These are phyloP conservation scores for Macrosoma leucophasiata DNA, from an alignment of 2,888 invertebrate species.

Conservation along the genomic window DNA sequence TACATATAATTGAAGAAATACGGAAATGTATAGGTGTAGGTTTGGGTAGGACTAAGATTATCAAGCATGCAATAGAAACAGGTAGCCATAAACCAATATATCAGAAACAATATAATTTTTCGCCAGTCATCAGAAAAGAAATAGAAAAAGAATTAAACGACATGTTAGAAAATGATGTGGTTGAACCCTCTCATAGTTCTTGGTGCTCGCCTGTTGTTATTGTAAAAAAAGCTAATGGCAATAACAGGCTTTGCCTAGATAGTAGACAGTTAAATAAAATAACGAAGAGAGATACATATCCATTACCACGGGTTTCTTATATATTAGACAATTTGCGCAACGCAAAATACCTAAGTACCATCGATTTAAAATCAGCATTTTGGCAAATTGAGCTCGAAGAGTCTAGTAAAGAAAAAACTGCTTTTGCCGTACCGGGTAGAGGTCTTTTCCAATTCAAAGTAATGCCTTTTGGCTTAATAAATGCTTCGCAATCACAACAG, in stretches of 20 bases:
- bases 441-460: conserved; percentile 18
- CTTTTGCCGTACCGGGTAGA: conserved; percentile 17
- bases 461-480: conserved; percentile 17
- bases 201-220: conserved; percentile 11
- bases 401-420: conserved; percentile 16
- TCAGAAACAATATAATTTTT: no score
- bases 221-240: conserved; percentile 10
- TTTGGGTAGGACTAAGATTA: no score
- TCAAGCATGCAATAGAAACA: no score
- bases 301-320: conserved; percentile 13
- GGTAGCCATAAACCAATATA: no score
- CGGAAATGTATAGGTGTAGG: no score
- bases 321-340: conserved; percentile 16
- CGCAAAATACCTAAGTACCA: conserved; percentile 14
- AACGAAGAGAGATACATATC: conserved; percentile 18
- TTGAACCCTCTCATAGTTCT: conserved; percentile 11
- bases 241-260: conserved; percentile 19
- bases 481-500: conserved; percentile 14
- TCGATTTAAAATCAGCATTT: conserved; percentile 31
- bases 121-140: no score
- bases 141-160: conserved; percentile 11
- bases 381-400: conserved; percentile 29
- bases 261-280: conserved; percentile 18
- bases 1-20: no score
- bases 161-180: conserved; percentile 13